Base-by-base conservation (phyloP, 2,797 vertebrate species). In the Denticeps clupeoides region DNA sequence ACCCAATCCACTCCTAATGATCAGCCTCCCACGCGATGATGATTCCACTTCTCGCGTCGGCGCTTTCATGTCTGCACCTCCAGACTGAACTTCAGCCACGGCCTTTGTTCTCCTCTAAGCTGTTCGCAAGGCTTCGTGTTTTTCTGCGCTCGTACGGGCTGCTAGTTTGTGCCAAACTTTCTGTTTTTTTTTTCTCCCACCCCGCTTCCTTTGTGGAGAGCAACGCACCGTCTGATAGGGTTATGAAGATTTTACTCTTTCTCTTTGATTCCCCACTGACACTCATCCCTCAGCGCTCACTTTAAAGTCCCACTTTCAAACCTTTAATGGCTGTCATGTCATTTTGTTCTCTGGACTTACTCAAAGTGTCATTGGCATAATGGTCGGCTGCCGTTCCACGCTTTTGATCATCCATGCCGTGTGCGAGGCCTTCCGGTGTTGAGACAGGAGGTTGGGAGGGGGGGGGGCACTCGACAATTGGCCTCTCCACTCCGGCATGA, bases 301-400 rank as follows among this genome's bases (percentile, higher is more conserved):
- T 87, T 85, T 85, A 83, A 87, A 84, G 84, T 80, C 74, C 79
- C 80, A 81, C 82, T 83, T 85, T 82, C 78, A 78, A 81, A 79
- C 80, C 76, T 49, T 81, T 87, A 87, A 84, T 87, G 84, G 82
- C 83, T 87, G 84, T 87, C 84, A 85, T 87, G 84, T 85, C 78
- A 77, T 77, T 70, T 77, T 49, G 70, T 77, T 80, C 82, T 81
- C 79, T 70, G 82, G 84, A 84, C 83, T 85, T 81, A 87, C 83
- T 84, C 77, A 83, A 83, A 83, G 84, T 87, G 84, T 87, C 84
- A 85, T 82, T 81, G 84, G 79, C 83, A 83, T 87, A 87, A 87
- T 85, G 83, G 83, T 79, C 77, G 77, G 72, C 79, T 81, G 82
- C 76, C 80, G 78, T 82, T 75, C 71, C 74, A 72, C 77, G 79